Percentiles rank a stretch among this genome's conserved stretches.
Conservation (phyloP, 1,140 invertebrate species). For the Oscheius sp. region DNA sequence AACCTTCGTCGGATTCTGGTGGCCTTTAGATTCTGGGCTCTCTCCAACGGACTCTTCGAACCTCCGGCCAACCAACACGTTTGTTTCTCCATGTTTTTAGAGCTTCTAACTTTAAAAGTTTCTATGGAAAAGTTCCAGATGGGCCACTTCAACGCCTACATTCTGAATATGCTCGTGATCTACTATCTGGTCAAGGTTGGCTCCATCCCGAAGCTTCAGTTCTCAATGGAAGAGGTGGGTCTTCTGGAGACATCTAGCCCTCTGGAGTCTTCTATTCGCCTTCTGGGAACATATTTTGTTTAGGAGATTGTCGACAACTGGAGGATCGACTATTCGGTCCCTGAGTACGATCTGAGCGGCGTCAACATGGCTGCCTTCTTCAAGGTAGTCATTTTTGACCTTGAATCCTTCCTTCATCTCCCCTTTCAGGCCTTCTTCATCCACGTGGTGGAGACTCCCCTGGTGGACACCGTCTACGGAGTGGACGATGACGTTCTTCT, state of each 20-base stretch:
- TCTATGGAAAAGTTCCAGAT: slow-evolving; percentile 6
- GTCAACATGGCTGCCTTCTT: background rate
- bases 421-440: slow-evolving; percentile 15
- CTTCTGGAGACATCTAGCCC: background rate
- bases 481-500: background rate
- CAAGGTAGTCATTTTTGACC: background rate
- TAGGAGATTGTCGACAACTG: background rate
- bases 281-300: background rate
- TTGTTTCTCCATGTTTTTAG: background rate
- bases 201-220: slow-evolving; percentile 8
- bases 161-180: slow-evolving; percentile 30
- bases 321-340: slow-evolving; percentile 8
- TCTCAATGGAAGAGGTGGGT: background rate
- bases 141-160: slow-evolving; percentile 38
- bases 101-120: background rate
- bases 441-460: slow-evolving; percentile 1
- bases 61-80: slow-evolving; percentile 9
- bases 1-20: slow-evolving; percentile 14
- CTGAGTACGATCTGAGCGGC: background rate
- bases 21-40: slow-evolving; percentile 27
- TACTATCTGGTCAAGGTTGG: slow-evolving; percentile 3
- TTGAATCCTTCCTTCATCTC: slow-evolving; percentile 2
- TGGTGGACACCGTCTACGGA: background rate
- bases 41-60: slow-evolving; percentile 35
- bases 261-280: background rate